A percentile compares a stretch with the other conserved stretches of the same genome.
Conservation (phyloP, 2,888 invertebrate species). For the Morpho helenor region DNA sequence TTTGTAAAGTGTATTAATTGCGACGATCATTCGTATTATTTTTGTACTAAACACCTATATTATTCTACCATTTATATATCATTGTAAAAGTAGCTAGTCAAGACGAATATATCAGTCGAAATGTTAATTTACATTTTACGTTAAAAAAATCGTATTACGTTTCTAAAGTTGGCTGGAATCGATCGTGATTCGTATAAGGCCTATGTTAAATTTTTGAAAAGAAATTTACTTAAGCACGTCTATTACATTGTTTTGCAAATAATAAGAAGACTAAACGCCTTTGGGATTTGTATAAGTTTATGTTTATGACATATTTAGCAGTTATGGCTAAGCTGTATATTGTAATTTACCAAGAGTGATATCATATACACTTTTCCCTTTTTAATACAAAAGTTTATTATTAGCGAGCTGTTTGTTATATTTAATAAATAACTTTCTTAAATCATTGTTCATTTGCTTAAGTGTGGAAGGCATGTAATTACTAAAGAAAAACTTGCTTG, state of each 20-base stretch:
- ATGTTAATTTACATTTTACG: conserved; percentile 67
- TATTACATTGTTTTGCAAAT: conserved; percentile 16
- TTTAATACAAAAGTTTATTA: no score
- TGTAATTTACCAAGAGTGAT: conserved; percentile 6
- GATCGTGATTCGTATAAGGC: conserved; percentile 65
- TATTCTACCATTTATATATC: conserved; percentile 63
- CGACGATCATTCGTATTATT: conserved; percentile 30
- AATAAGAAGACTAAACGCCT: conserved; percentile 11
- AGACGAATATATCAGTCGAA: conserved; percentile 76
- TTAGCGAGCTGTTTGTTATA: no score
- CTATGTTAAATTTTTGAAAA: conserved; percentile 35
- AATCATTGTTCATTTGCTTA: no score
- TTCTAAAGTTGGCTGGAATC: conserved; percentile 67
- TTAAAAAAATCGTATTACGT: conserved; percentile 36
- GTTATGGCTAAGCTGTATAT: conserved; percentile 4
- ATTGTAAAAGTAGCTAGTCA: conserved; percentile 66
- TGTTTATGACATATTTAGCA: conserved; percentile 8
- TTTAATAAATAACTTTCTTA: no score
- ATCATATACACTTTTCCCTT: not conserved
- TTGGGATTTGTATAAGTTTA: conserved; percentile 7
- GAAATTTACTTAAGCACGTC: conserved; percentile 13
- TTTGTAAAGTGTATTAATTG: conserved; percentile 27
- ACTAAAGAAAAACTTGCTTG: no score
- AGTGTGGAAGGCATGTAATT: no score
- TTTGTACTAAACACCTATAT: conserved; percentile 75